Evolutionary conservation across 1,140 invertebrate genomes (phyloP), one percentile per base, ranked within the genome.

Genomic region (Drosophila nasuta): DNA sequence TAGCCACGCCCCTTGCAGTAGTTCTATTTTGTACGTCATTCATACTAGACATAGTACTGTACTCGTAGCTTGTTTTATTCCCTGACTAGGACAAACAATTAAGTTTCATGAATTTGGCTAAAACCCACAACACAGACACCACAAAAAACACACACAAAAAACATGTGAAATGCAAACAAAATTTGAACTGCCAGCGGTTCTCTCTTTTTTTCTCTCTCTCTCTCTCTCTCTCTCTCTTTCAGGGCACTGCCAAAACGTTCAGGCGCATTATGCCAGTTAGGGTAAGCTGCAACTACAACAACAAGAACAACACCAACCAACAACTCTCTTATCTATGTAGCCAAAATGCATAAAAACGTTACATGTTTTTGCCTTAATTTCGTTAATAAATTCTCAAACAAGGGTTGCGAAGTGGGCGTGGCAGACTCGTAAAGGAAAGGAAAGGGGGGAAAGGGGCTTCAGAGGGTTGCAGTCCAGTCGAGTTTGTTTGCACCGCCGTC

Each of bases 261-360:
- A 82, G 83, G 86, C 82, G 87, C 73, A 72, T 91, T 75, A 88
- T 91, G 86, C 90, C 86, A 85, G 90, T 91, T 82, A 91, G 91
- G 91, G 91, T 91, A 91, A 91, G 91, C 80, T 81, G 85, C 77
- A 88, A 82, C 69, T 73, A 57, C 49, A 85, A 82, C 63, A 81
- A 75, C 5, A 65, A 65, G 51, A 80, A 76, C 51, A 41, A 54
- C 46, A 75, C 71, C 49, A 46, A 54, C 38, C 49, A 35, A 78
- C 60, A 66, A 57, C 70, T 52, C 46, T 35, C 41, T 68, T 69
- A 71, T 71, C 48, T 64, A 11, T 57, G 48, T 20, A 51, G 30
- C 1, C 3, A 35, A 30, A 38, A 56, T 48, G 46, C n/a, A 28
- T 46, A 76, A 72, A 66, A 77, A 58, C 62, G 51, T 85, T 76